These are phyloP conservation scores for Burhinus bistriatus DNA, from an alignment of 2,113 vertebrate genomes.

Conservation along the genomic window DNA sequence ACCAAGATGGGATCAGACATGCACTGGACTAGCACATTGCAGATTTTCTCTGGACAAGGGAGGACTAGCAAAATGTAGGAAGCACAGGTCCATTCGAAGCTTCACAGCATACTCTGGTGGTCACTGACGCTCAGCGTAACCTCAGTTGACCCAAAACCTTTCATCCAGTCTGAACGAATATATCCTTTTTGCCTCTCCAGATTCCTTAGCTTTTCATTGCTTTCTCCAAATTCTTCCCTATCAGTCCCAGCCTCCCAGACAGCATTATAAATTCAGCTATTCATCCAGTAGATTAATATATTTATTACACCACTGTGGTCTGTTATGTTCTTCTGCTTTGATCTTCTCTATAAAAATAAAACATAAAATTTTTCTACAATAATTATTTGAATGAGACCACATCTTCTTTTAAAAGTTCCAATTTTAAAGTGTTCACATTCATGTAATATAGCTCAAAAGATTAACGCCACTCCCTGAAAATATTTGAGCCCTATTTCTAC, in stretches of 20 bases:
- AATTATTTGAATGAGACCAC: not conserved
- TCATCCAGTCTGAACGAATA: not conserved
- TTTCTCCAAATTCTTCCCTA: not conserved
- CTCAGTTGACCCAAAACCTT: not conserved
- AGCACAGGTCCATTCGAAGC: not conserved
- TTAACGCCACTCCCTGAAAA: not conserved
- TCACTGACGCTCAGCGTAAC: not conserved
- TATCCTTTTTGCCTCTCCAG: not conserved
- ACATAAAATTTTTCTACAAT: not conserved
- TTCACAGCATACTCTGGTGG: constrained; percentile 39
- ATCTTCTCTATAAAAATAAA: not conserved
- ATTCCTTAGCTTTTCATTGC: not conserved
- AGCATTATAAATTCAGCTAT: not conserved
- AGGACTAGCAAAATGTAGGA: not conserved
- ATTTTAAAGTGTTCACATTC: not conserved
- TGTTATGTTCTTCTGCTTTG: not conserved
- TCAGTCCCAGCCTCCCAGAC: not conserved
- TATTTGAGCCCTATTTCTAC: not conserved
- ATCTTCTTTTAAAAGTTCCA: not conserved
- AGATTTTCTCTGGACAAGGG: not conserved
- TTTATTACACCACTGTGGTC: not conserved
- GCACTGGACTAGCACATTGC: not conserved
- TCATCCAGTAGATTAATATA: not conserved
- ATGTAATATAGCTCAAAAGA: not conserved
- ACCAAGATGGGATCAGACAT: not conserved